phyloP scores from a whole-genome alignment of 2,113 vertebrate species.

The Platichthys flesus region DNA sequence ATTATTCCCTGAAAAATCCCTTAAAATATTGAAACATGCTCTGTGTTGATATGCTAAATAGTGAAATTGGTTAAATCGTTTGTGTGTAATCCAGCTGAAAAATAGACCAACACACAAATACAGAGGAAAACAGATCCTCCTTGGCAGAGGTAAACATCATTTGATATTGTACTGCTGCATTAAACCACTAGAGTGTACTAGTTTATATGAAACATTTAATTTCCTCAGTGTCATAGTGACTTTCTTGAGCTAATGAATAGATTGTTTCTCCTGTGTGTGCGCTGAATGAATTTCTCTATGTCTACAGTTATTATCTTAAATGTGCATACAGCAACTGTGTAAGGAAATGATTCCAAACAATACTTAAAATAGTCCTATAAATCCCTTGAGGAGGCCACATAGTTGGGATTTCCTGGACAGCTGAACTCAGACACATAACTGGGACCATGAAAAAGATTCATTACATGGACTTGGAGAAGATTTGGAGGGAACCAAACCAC shows the following conservation, averaged over 20 bases:
- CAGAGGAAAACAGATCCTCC: no score
- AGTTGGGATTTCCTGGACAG: conserved; percentile 52
- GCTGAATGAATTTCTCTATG: conserved; percentile 8
- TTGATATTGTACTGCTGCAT: neutral
- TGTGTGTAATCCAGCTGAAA: no score
- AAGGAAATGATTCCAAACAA: neutral
- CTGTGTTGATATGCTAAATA: no score
- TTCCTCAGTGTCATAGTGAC: neutral
- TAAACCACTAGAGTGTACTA: conserved; percentile 52
- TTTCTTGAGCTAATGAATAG: neutral
- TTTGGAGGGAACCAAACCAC: neutral
- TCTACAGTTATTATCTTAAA: neutral
- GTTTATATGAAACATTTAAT: neutral
- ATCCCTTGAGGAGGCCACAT: conserved; percentile 12
- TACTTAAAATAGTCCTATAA: conserved; percentile 29
- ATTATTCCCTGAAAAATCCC: no score
- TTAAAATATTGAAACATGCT: no score
- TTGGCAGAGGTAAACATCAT: no score
- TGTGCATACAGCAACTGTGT: neutral
- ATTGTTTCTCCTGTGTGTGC: neutral
- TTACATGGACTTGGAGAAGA: neutral
- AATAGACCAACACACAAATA: no score
- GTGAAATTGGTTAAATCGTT: no score
- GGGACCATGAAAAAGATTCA: neutral
- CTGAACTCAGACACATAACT: conserved; percentile 20